A percentile compares a stretch with the other conserved stretches of the same genome.
These are phyloP conservation scores for Phacellophora camtschatica DNA, from an alignment of 30 jellyfish, hydroid and myxozoan species.

Conservation along the genomic window DNA sequence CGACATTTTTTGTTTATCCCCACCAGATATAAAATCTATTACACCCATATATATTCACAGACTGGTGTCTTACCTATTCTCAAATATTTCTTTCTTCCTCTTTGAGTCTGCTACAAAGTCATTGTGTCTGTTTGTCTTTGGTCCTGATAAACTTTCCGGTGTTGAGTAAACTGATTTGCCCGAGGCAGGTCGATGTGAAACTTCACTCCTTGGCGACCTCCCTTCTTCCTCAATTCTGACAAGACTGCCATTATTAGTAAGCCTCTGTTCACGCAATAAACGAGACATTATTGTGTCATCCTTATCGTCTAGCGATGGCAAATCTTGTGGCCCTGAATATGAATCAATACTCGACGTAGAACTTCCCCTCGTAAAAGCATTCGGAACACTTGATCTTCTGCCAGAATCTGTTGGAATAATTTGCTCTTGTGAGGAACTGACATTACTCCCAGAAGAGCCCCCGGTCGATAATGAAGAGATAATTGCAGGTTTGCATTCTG, in stretches of 20 bases:
- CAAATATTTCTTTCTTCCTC: conserved; percentile 18
- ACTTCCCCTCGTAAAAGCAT: conserved; percentile 41
- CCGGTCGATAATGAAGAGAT: conserved; percentile 53
- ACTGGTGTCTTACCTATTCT: background rate
- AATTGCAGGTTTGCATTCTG: conserved; percentile 38
- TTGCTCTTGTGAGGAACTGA: conserved; percentile 33
- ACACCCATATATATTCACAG: too few relatives aligned
- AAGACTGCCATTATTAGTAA: conserved; percentile 41
- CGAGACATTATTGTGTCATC: conserved; percentile 83
- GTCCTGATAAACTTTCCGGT: background rate
- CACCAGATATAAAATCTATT: too few relatives aligned
- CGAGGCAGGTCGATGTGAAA: conserved; percentile 28
- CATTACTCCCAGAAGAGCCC: conserved; percentile 57
- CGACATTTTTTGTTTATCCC: too few relatives aligned
- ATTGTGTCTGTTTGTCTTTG: conserved; percentile 37
- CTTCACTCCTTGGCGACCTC: conserved; percentile 48
- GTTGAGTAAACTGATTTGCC: conserved; percentile 9
- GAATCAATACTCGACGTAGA: conserved; percentile 65
- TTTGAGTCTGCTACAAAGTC: conserved; percentile 6
- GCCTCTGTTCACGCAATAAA: conserved; percentile 72
- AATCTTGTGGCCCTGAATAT: conserved; percentile 38
- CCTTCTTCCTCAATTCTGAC: conserved; percentile 83
- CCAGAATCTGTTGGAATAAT: conserved; percentile 18
- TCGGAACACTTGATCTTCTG: conserved; percentile 55
- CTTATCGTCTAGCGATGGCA: conserved; percentile 33